phyloP scores from a whole-genome alignment of 2,113 vertebrate species.

The Podarcis raffonei region DNA sequence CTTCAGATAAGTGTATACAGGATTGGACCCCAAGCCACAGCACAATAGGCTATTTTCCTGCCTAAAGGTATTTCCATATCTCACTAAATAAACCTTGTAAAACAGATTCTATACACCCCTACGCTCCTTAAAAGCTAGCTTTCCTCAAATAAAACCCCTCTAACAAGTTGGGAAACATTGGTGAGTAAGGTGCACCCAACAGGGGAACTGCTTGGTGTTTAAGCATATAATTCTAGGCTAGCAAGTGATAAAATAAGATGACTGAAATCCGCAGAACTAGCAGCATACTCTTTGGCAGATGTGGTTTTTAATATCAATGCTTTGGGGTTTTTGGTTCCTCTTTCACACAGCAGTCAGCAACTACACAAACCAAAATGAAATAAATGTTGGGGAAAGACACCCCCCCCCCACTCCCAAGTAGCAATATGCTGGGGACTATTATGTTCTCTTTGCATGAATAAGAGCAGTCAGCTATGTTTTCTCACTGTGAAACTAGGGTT shows the following conservation, averaged over 20 bases:
- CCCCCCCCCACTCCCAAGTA: not conserved
- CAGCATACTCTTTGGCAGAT: not conserved
- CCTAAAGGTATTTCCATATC: not conserved
- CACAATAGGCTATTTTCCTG: not conserved
- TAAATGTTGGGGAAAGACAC: not conserved
- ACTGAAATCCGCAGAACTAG: not conserved
- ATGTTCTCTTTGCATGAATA: not conserved
- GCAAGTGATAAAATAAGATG: not conserved
- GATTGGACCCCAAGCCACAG: not conserved
- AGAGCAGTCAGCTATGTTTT: not conserved
- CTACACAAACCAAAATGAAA: not conserved
- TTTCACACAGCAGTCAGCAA: not conserved
- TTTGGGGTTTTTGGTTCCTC: not conserved
- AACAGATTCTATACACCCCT: not conserved
- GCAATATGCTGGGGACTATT: not conserved
- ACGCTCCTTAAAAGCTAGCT: not conserved
- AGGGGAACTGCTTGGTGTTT: not conserved
- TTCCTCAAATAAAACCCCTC: not conserved
- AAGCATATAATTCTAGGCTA: not conserved
- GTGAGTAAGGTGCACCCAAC: not conserved
- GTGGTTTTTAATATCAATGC: not conserved
- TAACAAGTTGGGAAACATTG: not conserved
- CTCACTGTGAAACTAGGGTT: not conserved
- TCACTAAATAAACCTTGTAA: not conserved
- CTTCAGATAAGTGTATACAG: not conserved